Conservation (phyloP, 92 coral and sea anemone species). For the Hydrozoanthus gracilis region DNA sequence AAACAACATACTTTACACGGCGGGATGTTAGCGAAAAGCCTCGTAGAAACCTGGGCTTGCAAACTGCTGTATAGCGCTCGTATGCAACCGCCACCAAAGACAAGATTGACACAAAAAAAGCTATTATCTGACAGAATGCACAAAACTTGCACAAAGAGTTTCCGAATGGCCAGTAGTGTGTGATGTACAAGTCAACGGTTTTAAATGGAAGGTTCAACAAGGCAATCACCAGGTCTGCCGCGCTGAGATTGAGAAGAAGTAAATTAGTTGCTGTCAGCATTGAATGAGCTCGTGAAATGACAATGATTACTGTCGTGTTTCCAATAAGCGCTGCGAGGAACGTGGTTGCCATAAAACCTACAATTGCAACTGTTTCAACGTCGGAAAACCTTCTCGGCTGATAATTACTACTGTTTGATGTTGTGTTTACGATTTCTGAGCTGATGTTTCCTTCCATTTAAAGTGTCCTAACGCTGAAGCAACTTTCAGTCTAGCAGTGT, state of each 20-base stretch:
- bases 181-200: conserved; percentile 68
- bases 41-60: conserved; percentile 60
- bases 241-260: conserved; percentile 74
- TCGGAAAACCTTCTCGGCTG: background rate
- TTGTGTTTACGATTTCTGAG: background rate
- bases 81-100: conserved; percentile 76
- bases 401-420: background rate
- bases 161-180: conserved; percentile 78
- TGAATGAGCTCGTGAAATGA: conserved; percentile 73
- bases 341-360: conserved; percentile 53
- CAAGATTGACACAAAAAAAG: conserved; percentile 69
- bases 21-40: conserved; percentile 55
- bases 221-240: conserved; percentile 82
- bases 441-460: conserved; percentile 33
- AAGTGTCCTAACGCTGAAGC: background rate
- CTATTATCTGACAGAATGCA: conserved; percentile 70
- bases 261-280: conserved; percentile 86
- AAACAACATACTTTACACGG: conserved; percentile 47
- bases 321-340: conserved; percentile 75
- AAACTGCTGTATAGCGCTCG: conserved; percentile 77
- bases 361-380: conserved; percentile 60
- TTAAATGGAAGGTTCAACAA: conserved; percentile 74
- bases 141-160: conserved; percentile 71
- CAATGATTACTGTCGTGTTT: conserved; percentile 69
- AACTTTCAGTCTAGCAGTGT: background rate